phyloP scores from a whole-genome alignment of 2,797 vertebrate genomes.

The Ptychobarbus kaznakovi region DNA sequence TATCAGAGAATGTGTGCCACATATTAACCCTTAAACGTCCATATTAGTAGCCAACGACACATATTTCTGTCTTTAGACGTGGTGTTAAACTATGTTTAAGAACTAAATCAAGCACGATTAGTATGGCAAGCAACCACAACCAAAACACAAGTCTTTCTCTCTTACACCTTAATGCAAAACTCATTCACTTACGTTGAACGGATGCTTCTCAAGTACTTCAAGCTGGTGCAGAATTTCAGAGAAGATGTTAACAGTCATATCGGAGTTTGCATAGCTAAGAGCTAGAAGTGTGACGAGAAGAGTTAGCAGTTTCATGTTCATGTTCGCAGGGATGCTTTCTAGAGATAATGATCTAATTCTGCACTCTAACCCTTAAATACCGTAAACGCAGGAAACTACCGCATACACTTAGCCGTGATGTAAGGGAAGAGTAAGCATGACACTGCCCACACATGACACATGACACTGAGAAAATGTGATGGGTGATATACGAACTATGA shows the following conservation, averaged over 20 bases:
- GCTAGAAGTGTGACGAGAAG: conserved; percentile 33
- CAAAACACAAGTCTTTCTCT: neutral
- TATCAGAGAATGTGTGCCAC: neutral
- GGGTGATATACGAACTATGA: neutral
- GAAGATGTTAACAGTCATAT: neutral
- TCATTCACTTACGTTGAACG: conserved; percentile 35
- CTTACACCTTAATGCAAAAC: neutral
- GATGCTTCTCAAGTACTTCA: rapidly evolving
- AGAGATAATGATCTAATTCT: conserved; percentile 56
- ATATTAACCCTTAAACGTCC: neutral
- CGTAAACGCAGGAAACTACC: conserved; percentile 52
- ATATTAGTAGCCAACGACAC: neutral
- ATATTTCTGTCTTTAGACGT: neutral
- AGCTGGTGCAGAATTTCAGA: rapidly evolving
- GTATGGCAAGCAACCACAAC: neutral
- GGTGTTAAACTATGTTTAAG: too few species aligned
- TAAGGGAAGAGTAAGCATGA: neutral
- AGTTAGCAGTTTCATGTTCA: conserved; percentile 51
- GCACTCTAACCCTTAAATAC: conserved; percentile 49
- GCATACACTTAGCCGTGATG: conserved; percentile 27
- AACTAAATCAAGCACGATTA: neutral
- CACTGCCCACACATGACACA: conserved; percentile 6
- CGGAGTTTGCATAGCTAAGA: neutral
- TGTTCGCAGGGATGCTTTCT: conserved; percentile 50
- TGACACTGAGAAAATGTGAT: conserved; percentile 15